Conservation (phyloP, 2,888 invertebrate genomes). For the Cactoblastis cactorum region DNA sequence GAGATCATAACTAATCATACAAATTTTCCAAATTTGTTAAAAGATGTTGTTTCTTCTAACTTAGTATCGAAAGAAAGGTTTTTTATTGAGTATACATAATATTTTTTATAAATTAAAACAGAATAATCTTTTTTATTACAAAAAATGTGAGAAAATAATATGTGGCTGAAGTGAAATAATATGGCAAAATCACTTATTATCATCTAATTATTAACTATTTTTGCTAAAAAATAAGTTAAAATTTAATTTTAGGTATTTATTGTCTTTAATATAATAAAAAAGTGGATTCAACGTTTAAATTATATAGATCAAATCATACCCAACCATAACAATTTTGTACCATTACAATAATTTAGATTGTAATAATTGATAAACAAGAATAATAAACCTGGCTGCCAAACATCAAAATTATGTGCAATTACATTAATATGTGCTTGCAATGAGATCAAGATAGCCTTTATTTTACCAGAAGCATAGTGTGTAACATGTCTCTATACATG, state of each 20-base stretch:
- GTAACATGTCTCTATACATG: too few relatives aligned
- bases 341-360: constrained; percentile 2
- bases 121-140: too few relatives aligned
- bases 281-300: background rate
- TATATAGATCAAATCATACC: background rate
- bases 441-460: background rate
- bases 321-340: background rate
- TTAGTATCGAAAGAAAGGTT: too few relatives aligned
- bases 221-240: too few relatives aligned
- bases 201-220: too few relatives aligned
- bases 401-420: background rate
- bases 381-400: background rate
- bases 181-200: too few relatives aligned
- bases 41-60: too few relatives aligned
- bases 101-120: too few relatives aligned
- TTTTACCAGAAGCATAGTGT: background rate
- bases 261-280: background rate
- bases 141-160: too few relatives aligned
- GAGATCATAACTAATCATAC: constrained; percentile 3
- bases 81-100: too few relatives aligned
- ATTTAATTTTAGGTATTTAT: background rate
- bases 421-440: background rate
- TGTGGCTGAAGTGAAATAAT: too few relatives aligned
- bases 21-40: background rate
- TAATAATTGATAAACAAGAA: background rate